Base-by-base conservation (phyloP, 2,888 invertebrate species). In the Salticus scenicus region DNA sequence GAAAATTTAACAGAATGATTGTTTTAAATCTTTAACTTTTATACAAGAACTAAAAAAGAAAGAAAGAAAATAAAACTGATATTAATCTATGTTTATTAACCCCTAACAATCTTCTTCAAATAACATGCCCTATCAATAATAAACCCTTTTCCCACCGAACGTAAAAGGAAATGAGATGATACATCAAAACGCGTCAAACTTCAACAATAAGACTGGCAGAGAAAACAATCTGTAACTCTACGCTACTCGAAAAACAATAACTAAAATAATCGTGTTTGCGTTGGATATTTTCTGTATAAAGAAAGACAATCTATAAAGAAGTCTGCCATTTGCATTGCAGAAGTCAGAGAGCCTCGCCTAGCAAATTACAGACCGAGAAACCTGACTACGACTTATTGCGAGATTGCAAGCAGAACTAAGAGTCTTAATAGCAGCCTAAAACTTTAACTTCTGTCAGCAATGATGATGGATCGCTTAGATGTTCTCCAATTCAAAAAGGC, bases 371-470 rank as follows among this genome's bases (percentile, higher is more conserved):
- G 82, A 75, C 31, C 75, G 17, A 14, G 70, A 75, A 82, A 75
- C 28, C 75, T 64, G 81, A 82, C 70, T 69, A 82, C 70, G 75
- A 75, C 70, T 70, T 70, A 82, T 82, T 63, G 71, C 75, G 42
- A 67, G 82, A 82, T 82, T 63, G 71, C 75, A 70, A 51, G 82
- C 82, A 75, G 82, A 82, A 82, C 82, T 82, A 82, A 82, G 82
- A 64, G 74, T 42, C 71, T 63, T 82, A 82, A 82, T 82, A 82
- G 82, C 82, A 82, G 82, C 76, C 82, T 70, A 69, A 75, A 64
- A 75, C 74, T 75, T 76, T 70, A 82, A 75, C 83, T 84, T 77
- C 83, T 84, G 83, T 84, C 83, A 84, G 83, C 83, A 57, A 84
- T 77, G 83, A 84, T 84, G 83, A 84, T 84, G 72, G 83, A 84